Conservation (phyloP, 2,113 vertebrate genomes). For the Channa maculata region DNA sequence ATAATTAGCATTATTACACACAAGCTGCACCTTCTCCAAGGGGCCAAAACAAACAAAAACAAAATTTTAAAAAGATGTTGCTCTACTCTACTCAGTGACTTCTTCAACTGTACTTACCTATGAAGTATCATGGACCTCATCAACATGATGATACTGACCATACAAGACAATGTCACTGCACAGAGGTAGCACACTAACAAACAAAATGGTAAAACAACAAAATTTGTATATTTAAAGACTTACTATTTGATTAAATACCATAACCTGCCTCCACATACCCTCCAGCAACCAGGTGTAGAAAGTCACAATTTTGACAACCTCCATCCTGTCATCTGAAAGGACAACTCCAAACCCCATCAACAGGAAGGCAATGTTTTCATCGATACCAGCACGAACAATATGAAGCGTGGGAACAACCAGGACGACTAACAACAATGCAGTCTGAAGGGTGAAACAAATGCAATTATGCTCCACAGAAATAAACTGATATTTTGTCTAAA, state of each 20-base stretch:
- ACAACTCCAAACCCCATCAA: conserved; percentile 88
- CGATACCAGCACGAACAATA: conserved; percentile 86
- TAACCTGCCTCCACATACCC: conserved; percentile 74
- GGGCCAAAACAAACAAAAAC: no score
- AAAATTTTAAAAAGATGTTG: no score
- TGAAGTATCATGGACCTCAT: conserved; percentile 86
- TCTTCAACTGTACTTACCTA: conserved; percentile 79
- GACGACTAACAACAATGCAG: conserved; percentile 86
- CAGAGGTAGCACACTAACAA: conserved; percentile 89
- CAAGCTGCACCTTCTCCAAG: no score
- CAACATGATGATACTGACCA: conserved; percentile 86
- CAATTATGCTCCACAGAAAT: not conserved
- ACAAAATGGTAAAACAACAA: not conserved
- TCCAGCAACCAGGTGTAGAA: conserved; percentile 90
- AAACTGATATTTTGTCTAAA: not conserved
- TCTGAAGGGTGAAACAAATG: conserved; percentile 67
- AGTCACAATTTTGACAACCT: conserved; percentile 85
- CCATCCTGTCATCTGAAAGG: conserved; percentile 86
- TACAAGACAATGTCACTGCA: conserved; percentile 86
- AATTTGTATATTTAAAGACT: not conserved
- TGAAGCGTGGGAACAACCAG: conserved; percentile 86
- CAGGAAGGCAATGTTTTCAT: conserved; percentile 87
- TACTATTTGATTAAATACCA: no score
- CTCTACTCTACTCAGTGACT: no score
- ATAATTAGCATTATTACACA: no score